Evolutionary conservation across 2,797 vertebrate species (phyloP), one percentile per base, ranked within the genome.

Genomic region (Squalus acanthias): DNA sequence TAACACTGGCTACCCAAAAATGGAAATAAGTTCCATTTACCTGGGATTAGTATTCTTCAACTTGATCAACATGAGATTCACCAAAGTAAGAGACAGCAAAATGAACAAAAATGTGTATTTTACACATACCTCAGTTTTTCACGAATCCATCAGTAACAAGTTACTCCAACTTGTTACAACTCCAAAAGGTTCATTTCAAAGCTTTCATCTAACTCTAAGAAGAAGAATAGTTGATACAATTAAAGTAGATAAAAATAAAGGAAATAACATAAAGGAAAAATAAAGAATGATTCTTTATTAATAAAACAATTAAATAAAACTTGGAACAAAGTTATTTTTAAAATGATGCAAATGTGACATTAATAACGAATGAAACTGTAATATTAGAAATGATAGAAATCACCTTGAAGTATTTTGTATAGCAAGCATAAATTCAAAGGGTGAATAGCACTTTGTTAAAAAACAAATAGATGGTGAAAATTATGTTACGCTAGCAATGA

Each of bases 281-380:
- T 7, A 69, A 22, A 12, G 10, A 4, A 93, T 67, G 65, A 24
- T 93, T 39, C 39, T 20, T 93, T 9, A 63, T 92, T 92, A 29
- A 67, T 93, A 24, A 93, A 57, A 46, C 22, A 67, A 85, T 9
- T 6, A 67, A 67, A 67, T 67, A 13, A 67, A 67, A 67, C 65
- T 67, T 60, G 87, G 87, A 89, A 17, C 79, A 17, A 12, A 85
- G n/a, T 10, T 93, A 69, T n/a, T 93, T 93, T 93, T n/a, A 93
- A 69, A 39, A 46, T 67, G 20, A 10, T 93, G 63, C 17, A 22
- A 69, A 67, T 46, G 65, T 46, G 8, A 46, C n/a, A 93, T 46
- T 3, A 93, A 67, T 67, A 93, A 46, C 63, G 67, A 93, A 93
- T 69, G 2, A 65, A 67, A 13, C 10, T 63, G 12, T 33, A 63